Evolutionary conservation across 2,888 invertebrate genomes (phyloP).

Genomic region (Dasypogon diadema): DNA sequence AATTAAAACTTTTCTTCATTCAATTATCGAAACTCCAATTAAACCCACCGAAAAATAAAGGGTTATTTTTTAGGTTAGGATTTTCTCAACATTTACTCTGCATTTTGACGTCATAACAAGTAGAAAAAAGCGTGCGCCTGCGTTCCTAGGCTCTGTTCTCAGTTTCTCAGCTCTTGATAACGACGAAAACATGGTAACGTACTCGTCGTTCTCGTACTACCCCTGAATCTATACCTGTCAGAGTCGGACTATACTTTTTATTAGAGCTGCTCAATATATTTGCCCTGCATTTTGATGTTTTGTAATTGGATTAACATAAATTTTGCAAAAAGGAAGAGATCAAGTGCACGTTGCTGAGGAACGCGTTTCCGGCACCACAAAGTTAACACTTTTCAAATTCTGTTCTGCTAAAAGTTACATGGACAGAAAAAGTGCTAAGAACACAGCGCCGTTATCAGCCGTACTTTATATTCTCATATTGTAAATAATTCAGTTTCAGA

Average conservation of each 20-base stretch:
- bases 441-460: too few species aligned
- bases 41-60: background rate
- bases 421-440: too few species aligned
- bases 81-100: conserved; percentile 43
- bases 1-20: conserved; percentile 28
- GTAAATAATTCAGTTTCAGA: background rate
- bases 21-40: conserved; percentile 30
- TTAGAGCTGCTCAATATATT: background rate
- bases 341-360: background rate
- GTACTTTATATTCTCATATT: background rate
- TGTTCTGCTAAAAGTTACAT: too few species aligned
- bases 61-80: conserved; percentile 39
- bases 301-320: background rate
- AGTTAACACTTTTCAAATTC: too few species aligned
- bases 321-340: background rate
- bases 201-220: background rate
- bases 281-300: background rate
- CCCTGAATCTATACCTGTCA: background rate
- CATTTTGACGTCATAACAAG: conserved; percentile 48
- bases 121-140: conserved; percentile 6
- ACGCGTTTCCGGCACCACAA: background rate
- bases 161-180: background rate
- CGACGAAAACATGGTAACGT: background rate
- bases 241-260: background rate
- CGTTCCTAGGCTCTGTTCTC: background rate